These are phyloP conservation scores for Machimus atricapillus DNA, from an alignment of 2,888 invertebrate species.

Conservation along the genomic window DNA sequence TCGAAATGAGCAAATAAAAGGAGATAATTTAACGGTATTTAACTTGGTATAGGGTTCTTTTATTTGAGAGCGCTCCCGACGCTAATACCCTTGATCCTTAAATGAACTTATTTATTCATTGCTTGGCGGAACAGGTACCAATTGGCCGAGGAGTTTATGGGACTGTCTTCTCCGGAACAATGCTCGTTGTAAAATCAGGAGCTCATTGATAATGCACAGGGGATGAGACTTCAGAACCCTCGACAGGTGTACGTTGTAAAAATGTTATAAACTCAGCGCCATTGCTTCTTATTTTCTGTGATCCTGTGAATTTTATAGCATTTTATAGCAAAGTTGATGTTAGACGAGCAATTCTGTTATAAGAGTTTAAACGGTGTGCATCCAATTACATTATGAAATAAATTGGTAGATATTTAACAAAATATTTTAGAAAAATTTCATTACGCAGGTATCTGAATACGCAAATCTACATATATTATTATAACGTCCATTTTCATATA, in stretches of 20 bases:
- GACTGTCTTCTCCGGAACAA: not conserved
- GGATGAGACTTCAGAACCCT: not conserved
- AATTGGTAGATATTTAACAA: not conserved
- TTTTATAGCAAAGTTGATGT: not conserved
- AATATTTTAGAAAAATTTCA: not conserved
- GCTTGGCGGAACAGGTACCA: not conserved
- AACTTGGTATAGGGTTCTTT: not conserved
- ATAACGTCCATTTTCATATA: too few relatives aligned
- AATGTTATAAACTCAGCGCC: not conserved
- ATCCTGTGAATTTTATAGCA: not conserved
- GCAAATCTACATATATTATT: too few relatives aligned
- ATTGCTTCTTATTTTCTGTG: not conserved
- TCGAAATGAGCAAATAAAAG: not conserved
- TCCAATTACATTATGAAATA: not conserved
- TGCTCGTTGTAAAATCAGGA: not conserved
- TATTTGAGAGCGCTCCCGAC: not conserved
- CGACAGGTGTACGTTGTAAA: not conserved
- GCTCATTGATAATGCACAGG: not conserved
- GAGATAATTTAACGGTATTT: not conserved
- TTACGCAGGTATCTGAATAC: too few relatives aligned
- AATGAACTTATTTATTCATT: not conserved
- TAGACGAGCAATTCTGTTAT: not conserved
- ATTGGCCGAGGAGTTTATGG: not conserved
- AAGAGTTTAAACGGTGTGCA: not conserved
- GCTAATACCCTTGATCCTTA: not conserved